Conservation (phyloP, 2,888 invertebrate species). For the Sesamia inferens region DNA sequence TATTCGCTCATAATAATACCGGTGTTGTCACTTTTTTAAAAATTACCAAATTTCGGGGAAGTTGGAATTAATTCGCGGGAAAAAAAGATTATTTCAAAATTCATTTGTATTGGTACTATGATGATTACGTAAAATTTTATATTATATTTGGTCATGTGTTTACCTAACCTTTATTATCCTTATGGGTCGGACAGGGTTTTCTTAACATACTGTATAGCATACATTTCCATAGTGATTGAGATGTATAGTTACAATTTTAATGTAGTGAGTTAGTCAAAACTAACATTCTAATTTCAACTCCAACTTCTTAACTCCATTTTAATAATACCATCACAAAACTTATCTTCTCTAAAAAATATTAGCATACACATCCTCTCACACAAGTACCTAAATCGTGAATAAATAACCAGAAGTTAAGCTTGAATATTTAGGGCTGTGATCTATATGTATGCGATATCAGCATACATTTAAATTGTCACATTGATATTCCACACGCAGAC, state of each 20-base stretch:
- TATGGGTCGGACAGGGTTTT: too few relatives aligned
- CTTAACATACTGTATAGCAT: too few relatives aligned
- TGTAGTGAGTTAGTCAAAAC: not conserved
- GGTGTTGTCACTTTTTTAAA: too few relatives aligned
- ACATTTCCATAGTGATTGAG: too few relatives aligned
- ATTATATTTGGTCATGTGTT: too few relatives aligned
- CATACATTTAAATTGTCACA: constrained; percentile 68
- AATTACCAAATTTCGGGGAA: too few relatives aligned
- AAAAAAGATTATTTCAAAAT: too few relatives aligned
- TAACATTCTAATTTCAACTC: constrained; percentile 8
- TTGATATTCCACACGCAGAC: constrained; percentile 65
- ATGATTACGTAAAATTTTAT: too few relatives aligned
- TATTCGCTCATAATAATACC: too few relatives aligned
- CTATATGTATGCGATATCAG: constrained; percentile 66
- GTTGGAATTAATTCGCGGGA: too few relatives aligned
- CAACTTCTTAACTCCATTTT: not conserved
- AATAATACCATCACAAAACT: constrained; percentile 3
- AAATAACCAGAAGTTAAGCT: constrained; percentile 60
- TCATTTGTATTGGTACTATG: too few relatives aligned
- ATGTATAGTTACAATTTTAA: not conserved
- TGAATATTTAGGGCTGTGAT: constrained; percentile 67
- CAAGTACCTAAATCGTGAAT: constrained; percentile 46
- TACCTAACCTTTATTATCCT: too few relatives aligned
- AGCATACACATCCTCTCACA: constrained; percentile 15
- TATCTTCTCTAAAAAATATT: constrained; percentile 22